Base-by-base conservation (phyloP, 2,888 invertebrate genomes). In the Cloeon dipterum region DNA sequence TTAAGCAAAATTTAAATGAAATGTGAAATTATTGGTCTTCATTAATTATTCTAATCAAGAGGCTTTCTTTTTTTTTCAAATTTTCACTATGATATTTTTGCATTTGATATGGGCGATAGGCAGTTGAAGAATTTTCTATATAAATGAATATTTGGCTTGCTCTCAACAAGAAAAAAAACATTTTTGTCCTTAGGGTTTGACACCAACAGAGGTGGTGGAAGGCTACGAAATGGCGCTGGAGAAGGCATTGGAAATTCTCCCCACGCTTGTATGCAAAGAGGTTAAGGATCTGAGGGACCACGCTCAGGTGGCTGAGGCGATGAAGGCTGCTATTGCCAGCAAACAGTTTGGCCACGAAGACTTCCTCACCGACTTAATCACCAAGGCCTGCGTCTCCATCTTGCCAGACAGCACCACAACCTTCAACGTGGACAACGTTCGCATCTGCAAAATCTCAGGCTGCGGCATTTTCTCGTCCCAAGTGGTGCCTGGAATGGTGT, bases 341-440 rank as follows among this genome's bases (percentile, higher is more conserved):
- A 98, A 98, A 59, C 96, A 98, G 53, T 91, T 83, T 60, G 96
- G 96, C 10, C 75, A 88, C 59, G 96, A 98, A 62, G 91, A 94
- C 47, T 81, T 91, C 49, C 62, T 99, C 11, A 67, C 88, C 16
- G 69, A 70, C 32, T 62, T 94, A 26, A 76, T 93, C n/a, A 66
- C 79, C 13, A 72, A 77, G 52, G 89, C 93, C 2, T 91, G 89
- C 54, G 71, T 86, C 42, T 77, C 82, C 2, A 81, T 91, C 46
- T 54, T 91, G 39, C 82, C 89, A 7, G 79, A 85, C 47, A 68
- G 76, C 44, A 73, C 74, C 2, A 76, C 79, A 10, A 7, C 33
- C 29, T 99, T 98, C 56, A 96, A 94, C 62, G 94, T 98, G 20
- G 98, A 98, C 55, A 94, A 91, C 62, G 75, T 98, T 40, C 70